Base-by-base conservation (phyloP, 2,797 vertebrate genomes). In the Tinamus major region DNA sequence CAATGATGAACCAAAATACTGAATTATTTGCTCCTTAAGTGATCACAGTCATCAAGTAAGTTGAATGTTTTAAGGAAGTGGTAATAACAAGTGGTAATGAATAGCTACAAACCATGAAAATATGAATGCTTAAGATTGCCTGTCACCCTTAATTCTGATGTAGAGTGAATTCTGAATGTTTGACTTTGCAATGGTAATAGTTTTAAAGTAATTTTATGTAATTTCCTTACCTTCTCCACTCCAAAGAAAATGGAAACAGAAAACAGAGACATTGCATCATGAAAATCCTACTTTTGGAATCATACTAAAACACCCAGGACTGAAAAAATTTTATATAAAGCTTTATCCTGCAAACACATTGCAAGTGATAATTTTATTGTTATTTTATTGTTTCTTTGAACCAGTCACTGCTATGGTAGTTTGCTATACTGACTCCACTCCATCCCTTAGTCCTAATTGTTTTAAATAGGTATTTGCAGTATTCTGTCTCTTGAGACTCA, bases 1-100 rank as follows among this genome's bases (percentile, higher is more conserved):
- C 62, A 83, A 77, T 53, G 6, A 16, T 27, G 70, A 76, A 64
- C 27, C 2, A 87, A 84, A 81, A 71, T 59, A 2, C 26, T 58
- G 24, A 53, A 35, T 8, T 41, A 24, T 58, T 69, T 76, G 2
- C 18, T 17, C 0, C 0, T 3, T 61, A 21, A 48, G 6, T 15
- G 26, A 53, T 56, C 70, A 86, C 86, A 86, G 20, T 35, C 8
- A 59, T 55, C 7, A 37, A 39, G 18, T n/a, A 56, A 87, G 2
- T 2, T 87, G 23, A 1, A 35, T 61, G 8, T 46, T 74, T 74
- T 77, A 92, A 79, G 9, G 15, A 72, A 55, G 4, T 42, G 6
- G 24, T 31, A 61, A 18, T 55, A 69, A 5, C 5, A 44, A 72
- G 3, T 21, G 27, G 33, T 56, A 88, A 86, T n/a, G 18, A 56